Evolutionary conservation across 1,140 invertebrate species (phyloP).

Genomic region (Chironomus tepperi): DNA sequence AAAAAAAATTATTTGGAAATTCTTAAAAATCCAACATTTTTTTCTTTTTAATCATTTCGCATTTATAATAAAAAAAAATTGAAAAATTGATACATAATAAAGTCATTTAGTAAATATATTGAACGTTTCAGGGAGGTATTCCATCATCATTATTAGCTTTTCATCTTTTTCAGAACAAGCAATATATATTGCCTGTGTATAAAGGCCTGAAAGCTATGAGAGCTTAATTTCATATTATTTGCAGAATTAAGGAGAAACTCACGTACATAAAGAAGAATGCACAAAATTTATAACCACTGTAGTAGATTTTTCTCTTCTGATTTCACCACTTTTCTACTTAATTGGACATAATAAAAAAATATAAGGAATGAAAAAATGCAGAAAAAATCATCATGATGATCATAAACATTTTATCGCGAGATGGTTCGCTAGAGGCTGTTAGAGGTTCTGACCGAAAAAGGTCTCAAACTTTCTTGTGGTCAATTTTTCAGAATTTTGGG

Average conservation of each 20-base stretch:
- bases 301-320: slow-evolving; percentile 5
- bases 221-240: slow-evolving; percentile 19
- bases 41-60: background rate
- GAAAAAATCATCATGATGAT: no score
- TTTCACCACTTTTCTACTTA: slow-evolving; percentile 18
- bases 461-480: no score
- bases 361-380: background rate
- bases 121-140: slow-evolving; percentile 17
- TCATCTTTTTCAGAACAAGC: background rate
- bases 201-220: background rate
- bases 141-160: background rate
- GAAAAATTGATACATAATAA: background rate
- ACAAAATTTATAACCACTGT: slow-evolving; percentile 9
- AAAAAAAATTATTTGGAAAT: no score
- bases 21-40: no score
- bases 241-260: background rate
- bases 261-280: background rate
- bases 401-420: background rate
- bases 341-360: slow-evolving; percentile 20
- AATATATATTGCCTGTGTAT: background rate
- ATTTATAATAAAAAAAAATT: background rate
- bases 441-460: no score
- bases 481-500: no score
- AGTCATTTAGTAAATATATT: background rate
- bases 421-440: background rate